Percentiles rank a stretch among this genome's conserved stretches.
phyloP scores from a whole-genome alignment of 2,797 vertebrate species.

The Myioborus melanocephalus region DNA sequence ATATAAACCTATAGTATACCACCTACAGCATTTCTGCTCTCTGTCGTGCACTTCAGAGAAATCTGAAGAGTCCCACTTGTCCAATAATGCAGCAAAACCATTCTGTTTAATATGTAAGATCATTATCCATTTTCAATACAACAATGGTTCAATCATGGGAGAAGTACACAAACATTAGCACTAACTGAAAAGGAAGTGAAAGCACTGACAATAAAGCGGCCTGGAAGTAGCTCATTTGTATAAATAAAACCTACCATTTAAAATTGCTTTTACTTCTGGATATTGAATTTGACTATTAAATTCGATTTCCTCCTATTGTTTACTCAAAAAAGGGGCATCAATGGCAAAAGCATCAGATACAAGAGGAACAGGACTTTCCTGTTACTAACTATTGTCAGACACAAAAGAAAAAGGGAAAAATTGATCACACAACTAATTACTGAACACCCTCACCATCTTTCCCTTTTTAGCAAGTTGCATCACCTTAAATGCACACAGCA shows the following conservation, averaged over 20 bases:
- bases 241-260: not conserved
- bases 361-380: not conserved
- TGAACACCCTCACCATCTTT: not conserved
- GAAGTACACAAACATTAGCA: not conserved
- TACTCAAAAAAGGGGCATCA: not conserved
- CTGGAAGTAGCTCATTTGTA: not conserved
- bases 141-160: not conserved
- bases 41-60: not conserved
- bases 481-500: not conserved
- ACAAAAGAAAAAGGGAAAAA: rapidly evolving
- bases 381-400: not conserved
- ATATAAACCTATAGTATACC: not conserved
- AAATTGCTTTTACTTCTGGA: not conserved
- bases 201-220: not conserved
- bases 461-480: not conserved
- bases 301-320: not conserved
- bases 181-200: not conserved
- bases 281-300: not conserved
- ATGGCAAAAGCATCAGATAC: not conserved
- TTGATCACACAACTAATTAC: rapidly evolving
- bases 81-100: not conserved
- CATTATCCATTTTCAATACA: not conserved
- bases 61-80: not conserved
- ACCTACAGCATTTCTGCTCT: not conserved
- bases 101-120: not conserved